A percentile compares a stretch with the other conserved stretches of the same genome.
phyloP scores from a whole-genome alignment of 2,113 vertebrate genomes.

The Brevimyrus niger region DNA sequence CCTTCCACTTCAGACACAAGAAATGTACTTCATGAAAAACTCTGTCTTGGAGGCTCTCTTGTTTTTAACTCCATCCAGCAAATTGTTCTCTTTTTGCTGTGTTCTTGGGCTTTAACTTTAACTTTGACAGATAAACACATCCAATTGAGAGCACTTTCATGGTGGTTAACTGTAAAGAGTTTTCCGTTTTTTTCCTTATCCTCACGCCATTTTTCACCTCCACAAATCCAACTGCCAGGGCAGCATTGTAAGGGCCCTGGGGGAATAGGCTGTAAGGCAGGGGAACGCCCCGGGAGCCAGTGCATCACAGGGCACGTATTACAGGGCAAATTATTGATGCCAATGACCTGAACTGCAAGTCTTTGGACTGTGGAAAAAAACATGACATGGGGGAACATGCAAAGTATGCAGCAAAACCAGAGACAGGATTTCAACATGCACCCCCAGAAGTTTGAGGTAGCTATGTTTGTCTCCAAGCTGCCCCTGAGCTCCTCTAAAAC shows the following conservation, averaged over 20 bases:
- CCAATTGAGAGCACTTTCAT: background rate
- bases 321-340: background rate
- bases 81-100: constrained; percentile 28
- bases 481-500: background rate
- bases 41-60: constrained; percentile 25
- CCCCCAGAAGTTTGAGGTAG: background rate
- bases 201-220: background rate
- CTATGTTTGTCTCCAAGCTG: background rate
- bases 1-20: constrained; percentile 17
- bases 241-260: background rate
- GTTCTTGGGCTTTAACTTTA: background rate
- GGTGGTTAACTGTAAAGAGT: background rate
- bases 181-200: background rate
- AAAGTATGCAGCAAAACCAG: background rate
- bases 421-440: background rate
- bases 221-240: background rate
- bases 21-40: constrained; percentile 17
- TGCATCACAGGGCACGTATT: background rate
- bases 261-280: background rate
- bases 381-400: background rate
- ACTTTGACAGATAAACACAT: background rate
- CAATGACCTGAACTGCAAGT: background rate
- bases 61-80: constrained; percentile 41
- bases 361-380: background rate
- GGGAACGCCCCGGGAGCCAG: background rate